A percentile compares a stretch with the other conserved stretches of the same genome.
Evolutionary conservation across 2,888 invertebrate species (phyloP).

Genomic region (Chrysomela aeneicollis): DNA sequence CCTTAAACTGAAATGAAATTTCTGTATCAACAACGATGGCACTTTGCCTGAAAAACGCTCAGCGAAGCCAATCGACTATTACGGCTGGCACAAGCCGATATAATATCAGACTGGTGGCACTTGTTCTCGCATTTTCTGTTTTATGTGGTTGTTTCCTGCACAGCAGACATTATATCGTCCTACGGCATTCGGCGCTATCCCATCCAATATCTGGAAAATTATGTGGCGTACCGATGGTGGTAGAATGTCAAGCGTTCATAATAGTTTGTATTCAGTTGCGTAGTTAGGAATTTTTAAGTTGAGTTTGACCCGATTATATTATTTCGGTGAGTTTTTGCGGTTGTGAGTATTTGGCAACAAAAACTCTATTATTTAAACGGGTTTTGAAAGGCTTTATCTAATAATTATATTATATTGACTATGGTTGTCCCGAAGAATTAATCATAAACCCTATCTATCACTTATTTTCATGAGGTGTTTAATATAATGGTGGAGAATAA

Average conservation of each 20-base stretch:
- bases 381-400: too few species aligned
- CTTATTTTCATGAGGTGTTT: too few species aligned
- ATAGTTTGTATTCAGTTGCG: neutral
- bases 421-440: too few species aligned
- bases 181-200: conserved; percentile 51
- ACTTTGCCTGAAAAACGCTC: conserved; percentile 25
- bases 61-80: conserved; percentile 21
- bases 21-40: conserved; percentile 9
- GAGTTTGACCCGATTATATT: neutral
- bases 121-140: conserved; percentile 51
- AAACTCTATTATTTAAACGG: too few species aligned
- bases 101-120: conserved; percentile 47
- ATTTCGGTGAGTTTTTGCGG: too few species aligned
- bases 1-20: neutral
- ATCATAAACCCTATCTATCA: too few species aligned
- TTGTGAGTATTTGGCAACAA: too few species aligned
- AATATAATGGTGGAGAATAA: too few species aligned
- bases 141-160: conserved; percentile 53
- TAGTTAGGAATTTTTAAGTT: neutral
- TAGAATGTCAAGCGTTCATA: neutral
- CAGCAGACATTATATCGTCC: conserved; percentile 53
- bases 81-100: conserved; percentile 39
- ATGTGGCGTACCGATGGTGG: conserved; percentile 29
- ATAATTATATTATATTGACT: too few species aligned
- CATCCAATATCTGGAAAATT: conserved; percentile 46